Conservation (phyloP, 1,140 invertebrate genomes). For the Drosophila aff. region DNA sequence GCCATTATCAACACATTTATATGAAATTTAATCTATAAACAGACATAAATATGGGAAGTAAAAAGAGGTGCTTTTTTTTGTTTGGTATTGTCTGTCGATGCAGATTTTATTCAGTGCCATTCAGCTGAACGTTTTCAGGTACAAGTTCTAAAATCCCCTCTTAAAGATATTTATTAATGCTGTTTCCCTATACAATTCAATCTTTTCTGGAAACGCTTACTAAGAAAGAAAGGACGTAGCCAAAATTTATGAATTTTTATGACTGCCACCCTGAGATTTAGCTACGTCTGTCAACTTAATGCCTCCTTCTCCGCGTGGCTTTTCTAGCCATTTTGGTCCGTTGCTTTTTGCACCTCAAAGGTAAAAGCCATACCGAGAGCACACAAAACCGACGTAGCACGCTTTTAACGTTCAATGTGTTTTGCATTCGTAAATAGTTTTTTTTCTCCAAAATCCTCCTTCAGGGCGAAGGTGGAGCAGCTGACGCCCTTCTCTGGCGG, state of each 20-base stretch:
- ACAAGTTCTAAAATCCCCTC: not conserved
- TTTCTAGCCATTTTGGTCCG: constrained; percentile 22
- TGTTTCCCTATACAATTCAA: not conserved
- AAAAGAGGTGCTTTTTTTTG: not conserved
- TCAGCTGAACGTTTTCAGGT: not conserved
- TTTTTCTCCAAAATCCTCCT: constrained; percentile 10
- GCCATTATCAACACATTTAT: constrained; percentile 76
- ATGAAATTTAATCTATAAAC: constrained; percentile 76
- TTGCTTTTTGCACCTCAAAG: constrained; percentile 64
- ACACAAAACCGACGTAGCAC: constrained; percentile 52
- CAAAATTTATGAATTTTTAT: constrained; percentile 78
- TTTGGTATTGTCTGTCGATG: not conserved
- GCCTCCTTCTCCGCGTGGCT: constrained; percentile 22
- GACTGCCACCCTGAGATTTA: constrained; percentile 63
- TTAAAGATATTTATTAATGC: not conserved
- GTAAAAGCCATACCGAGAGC: constrained; percentile 64
- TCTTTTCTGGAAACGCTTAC: not conserved
- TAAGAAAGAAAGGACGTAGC: constrained; percentile 8
- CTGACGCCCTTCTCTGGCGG: constrained; percentile 1
- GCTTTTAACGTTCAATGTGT: constrained; percentile 75
- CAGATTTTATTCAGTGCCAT: not conserved
- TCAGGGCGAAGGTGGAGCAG: not conserved
- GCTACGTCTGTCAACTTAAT: constrained; percentile 65
- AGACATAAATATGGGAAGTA: not conserved
- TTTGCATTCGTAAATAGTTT: constrained; percentile 78